phyloP scores from a whole-genome alignment of 2,888 invertebrate genomes.

The Thera britannica region DNA sequence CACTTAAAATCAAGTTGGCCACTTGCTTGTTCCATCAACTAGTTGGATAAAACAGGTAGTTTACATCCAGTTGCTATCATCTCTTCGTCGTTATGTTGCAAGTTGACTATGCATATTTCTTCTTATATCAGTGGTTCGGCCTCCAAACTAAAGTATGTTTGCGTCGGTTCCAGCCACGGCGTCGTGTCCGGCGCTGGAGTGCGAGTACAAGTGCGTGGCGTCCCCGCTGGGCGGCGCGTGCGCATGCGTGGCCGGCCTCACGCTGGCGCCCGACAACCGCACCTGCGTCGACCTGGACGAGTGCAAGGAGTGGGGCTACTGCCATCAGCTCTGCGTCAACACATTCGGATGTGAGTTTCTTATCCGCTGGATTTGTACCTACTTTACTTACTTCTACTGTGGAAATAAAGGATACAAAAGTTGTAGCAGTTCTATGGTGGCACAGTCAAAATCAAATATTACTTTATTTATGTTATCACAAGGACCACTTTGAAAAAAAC shows the following conservation, averaged over 20 bases:
- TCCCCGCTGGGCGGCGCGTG: conserved; percentile 96
- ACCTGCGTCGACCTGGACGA: conserved; percentile 97
- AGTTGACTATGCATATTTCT: too few species aligned
- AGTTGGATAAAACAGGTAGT: too few species aligned
- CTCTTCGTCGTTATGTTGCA: too few species aligned
- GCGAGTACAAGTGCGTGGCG: conserved; percentile 96
- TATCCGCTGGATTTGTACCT: neutral
- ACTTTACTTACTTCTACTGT: too few species aligned
- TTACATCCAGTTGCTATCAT: too few species aligned
- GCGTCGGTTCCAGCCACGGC: conserved; percentile 86
- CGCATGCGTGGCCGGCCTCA: conserved; percentile 93
- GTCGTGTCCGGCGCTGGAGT: conserved; percentile 93
- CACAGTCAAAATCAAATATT: too few species aligned
- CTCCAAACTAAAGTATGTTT: neutral
- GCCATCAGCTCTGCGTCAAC: conserved; percentile 97
- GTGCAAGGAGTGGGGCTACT: conserved; percentile 96
- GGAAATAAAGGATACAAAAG: too few species aligned
- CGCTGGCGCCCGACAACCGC: conserved; percentile 92
- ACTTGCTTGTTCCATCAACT: too few species aligned
- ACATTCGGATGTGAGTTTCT: conserved; percentile 87
- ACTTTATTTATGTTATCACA: too few species aligned
- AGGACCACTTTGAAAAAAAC: too few species aligned
- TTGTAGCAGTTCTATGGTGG: too few species aligned
- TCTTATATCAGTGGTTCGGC: neutral
- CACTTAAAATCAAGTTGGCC: too few species aligned